These are phyloP conservation scores for Charina bottae DNA, from an alignment of 2,113 vertebrate genomes.

Conservation along the genomic window DNA sequence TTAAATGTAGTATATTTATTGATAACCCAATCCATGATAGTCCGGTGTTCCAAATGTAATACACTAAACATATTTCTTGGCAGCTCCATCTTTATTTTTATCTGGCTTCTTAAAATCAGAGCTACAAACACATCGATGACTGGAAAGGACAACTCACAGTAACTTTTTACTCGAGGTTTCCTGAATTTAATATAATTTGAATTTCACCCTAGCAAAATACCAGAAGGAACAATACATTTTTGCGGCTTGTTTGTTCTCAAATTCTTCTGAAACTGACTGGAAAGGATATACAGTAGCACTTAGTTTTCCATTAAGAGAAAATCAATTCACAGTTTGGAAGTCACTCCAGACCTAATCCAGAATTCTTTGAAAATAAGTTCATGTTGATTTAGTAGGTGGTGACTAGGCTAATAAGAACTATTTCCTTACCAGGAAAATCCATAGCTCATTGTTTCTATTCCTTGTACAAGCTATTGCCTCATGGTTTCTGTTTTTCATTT, in stretches of 20 bases:
- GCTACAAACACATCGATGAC: conserved; percentile 53
- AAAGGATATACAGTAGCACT: conserved; percentile 27
- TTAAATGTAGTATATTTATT: conserved; percentile 68
- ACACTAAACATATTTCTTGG: background rate
- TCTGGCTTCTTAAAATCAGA: background rate
- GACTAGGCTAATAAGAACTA: conserved; percentile 19
- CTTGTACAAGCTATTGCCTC: background rate
- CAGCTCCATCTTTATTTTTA: background rate
- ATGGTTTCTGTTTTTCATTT: background rate
- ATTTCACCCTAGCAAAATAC: conserved; percentile 15
- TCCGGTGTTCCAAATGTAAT: conserved; percentile 20
- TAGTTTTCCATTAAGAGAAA: conserved; percentile 28
- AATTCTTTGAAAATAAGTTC: conserved; percentile 42
- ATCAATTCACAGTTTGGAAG: conserved; percentile 54
- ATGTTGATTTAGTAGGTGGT: conserved; percentile 17
- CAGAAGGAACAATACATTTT: conserved; percentile 41
- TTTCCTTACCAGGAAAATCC: background rate
- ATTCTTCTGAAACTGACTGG: conserved; percentile 10
- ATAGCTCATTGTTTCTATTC: background rate
- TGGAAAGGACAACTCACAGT: conserved; percentile 41
- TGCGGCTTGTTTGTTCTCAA: conserved; percentile 35
- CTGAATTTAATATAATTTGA: conserved; percentile 38
- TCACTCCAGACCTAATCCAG: conserved; percentile 43
- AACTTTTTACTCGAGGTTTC: conserved; percentile 37
- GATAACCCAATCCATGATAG: conserved; percentile 58